Evolutionary conservation across 2,113 vertebrate genomes (phyloP).

Genomic region (Urocitellus parryii): DNA sequence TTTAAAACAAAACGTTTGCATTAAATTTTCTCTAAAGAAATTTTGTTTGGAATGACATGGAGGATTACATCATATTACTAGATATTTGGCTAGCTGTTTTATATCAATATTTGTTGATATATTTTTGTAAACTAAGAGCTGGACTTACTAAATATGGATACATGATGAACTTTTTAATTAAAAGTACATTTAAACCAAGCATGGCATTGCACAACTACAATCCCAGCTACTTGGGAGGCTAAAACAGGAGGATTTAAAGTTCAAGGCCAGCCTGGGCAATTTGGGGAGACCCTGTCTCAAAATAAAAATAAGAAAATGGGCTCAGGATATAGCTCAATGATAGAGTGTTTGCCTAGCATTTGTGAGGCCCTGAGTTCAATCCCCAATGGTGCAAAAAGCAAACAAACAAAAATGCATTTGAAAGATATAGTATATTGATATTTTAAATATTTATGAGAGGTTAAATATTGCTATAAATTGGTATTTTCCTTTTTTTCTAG

Average conservation of each 20-base stretch:
- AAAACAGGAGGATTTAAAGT: neutral
- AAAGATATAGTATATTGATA: neutral
- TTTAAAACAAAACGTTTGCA: neutral
- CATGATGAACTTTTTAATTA: slow-evolving; percentile 4
- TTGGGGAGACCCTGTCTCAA: neutral
- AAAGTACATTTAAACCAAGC: neutral
- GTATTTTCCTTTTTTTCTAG: neutral
- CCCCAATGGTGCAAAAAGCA: neutral
- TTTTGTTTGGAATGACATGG: neutral
- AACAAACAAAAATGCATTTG: neutral
- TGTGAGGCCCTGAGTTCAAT: neutral
- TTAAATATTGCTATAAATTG: neutral
- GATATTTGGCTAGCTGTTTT: neutral
- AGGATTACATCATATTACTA: neutral
- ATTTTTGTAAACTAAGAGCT: neutral
- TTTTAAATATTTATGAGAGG: neutral
- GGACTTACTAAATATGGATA: neutral
- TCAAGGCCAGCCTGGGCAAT: neutral
- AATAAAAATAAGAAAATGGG: neutral
- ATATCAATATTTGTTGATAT: neutral
- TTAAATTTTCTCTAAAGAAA: slow-evolving; percentile 22
- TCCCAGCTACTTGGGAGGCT: neutral
- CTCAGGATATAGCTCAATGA: neutral
- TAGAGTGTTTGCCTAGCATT: neutral
- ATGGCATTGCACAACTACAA: neutral